Base-by-base conservation (phyloP, 2,797 vertebrate genomes). In the Ceyx erithaca region DNA sequence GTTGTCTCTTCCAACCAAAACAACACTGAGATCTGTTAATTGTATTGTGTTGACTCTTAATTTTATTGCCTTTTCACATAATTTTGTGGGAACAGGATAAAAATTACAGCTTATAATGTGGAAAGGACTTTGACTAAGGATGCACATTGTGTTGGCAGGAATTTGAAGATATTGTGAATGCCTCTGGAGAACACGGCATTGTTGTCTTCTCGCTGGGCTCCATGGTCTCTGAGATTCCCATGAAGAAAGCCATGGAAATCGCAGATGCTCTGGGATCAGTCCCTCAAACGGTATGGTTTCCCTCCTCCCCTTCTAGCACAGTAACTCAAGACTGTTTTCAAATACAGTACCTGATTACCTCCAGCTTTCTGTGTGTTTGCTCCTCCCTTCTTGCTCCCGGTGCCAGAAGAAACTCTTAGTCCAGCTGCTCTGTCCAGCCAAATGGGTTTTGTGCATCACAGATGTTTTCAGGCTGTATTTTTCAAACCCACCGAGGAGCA, bases 181-280 rank as follows among this genome's bases (percentile, higher is more conserved):
- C 97, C n/a, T 99, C 99, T 10, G 99, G 98, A 78, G 97, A 98
- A 28, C 98, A 99, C 1, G 99, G 99, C 12, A 97, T 99, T 31
- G 95, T 99, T 33, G 98, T 99, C 72, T 99, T 99, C 96, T 99
- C 98, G 1, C 95, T 99, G 96, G 99, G 99, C 17, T 98, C 98
- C 21, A 97, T 98, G 97, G 87, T 99, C 67, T 98, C 98, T 1
- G 97, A 98, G 21, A 97, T 99, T 83, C 99, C 99, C 2, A 95
- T 97, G 73, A 96, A 98, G 68, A 98, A 95, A 80, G 98, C 98
- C 5, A 95, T 55, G 31, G 94, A 97, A 72, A 99, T 99, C 5
- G 97, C 98, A 1, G 97, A 98, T 5, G 98, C 98, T n/a, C 98
- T 99, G 94, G 97, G 98, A 68, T 97, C 96, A 85, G 98, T 99